phyloP scores from a whole-genome alignment of 2,888 invertebrate genomes.

The Sphaeridia pumilis region DNA sequence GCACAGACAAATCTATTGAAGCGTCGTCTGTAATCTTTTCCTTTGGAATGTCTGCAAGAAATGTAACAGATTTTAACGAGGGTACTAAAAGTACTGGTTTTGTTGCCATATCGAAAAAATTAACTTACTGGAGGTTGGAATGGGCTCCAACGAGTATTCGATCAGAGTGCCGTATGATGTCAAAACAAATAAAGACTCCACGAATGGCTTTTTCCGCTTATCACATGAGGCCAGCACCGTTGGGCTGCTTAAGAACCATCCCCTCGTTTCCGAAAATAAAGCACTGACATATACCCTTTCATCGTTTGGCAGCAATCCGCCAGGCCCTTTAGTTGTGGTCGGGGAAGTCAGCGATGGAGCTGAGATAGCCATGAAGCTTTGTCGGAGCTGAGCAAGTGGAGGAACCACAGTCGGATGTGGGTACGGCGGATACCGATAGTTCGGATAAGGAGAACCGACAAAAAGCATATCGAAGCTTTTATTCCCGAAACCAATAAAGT shows the following conservation, averaged over 20 bases:
- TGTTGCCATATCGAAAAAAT: too few relatives aligned
- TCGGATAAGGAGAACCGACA: slow-evolving; percentile 44
- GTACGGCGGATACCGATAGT: slow-evolving; percentile 83
- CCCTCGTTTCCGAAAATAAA: slow-evolving; percentile 61
- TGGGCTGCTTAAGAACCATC: slow-evolving; percentile 51
- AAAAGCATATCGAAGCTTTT: slow-evolving; percentile 31
- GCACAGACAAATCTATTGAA: slow-evolving; percentile 70
- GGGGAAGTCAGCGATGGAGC: slow-evolving; percentile 29
- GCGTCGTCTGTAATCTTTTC: slow-evolving; percentile 79
- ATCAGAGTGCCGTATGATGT: slow-evolving; percentile 75
- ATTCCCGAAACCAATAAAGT: too few relatives aligned
- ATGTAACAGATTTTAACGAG: too few relatives aligned
- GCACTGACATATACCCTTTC: slow-evolving; percentile 66
- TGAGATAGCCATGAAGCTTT: slow-evolving; percentile 36
- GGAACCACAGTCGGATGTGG: slow-evolving; percentile 67
- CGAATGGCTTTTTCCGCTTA: slow-evolving; percentile 45
- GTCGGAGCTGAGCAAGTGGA: slow-evolving; percentile 74
- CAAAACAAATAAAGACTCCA: slow-evolving; percentile 80
- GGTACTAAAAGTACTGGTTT: background rate
- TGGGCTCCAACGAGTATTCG: slow-evolving; percentile 77
- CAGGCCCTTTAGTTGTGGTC: slow-evolving; percentile 30
- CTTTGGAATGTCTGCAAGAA: slow-evolving; percentile 59
- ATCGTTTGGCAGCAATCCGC: slow-evolving; percentile 42
- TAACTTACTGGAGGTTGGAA: slow-evolving; percentile 44
- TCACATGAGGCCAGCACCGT: slow-evolving; percentile 39